Conservation (phyloP, 1,140 invertebrate genomes). For the Rhopalosiphum maidis region DNA sequence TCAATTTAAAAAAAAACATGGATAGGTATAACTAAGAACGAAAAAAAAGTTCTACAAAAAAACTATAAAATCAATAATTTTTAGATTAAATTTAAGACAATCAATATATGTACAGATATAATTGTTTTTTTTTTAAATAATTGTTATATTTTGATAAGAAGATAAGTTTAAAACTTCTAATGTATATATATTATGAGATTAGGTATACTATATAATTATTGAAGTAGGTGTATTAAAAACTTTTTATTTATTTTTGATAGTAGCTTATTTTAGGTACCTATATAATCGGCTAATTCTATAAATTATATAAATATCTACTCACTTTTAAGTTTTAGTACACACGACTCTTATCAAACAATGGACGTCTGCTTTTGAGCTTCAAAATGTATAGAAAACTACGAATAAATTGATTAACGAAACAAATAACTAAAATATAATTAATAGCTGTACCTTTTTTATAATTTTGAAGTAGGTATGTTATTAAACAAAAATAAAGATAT, state of each 20-base stretch:
- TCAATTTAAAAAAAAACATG: too few species aligned
- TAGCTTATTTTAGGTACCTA: background rate
- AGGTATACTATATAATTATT: too few species aligned
- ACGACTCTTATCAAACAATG: background rate
- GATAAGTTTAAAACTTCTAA: background rate
- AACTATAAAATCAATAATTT: background rate
- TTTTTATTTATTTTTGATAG: background rate
- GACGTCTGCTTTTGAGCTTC: background rate
- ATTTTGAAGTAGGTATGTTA: background rate
- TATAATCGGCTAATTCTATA: background rate
- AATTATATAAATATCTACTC: background rate
- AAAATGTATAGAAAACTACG: background rate
- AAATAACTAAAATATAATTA: background rate
- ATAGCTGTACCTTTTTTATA: background rate
- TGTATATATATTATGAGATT: background rate
- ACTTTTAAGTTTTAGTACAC: background rate
- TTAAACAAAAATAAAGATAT: background rate
- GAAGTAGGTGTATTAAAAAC: too few species aligned
- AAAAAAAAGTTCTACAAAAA: background rate
- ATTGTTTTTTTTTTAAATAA: background rate
- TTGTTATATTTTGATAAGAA: background rate
- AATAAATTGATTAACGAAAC: background rate
- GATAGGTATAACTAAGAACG: background rate
- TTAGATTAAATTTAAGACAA: background rate
- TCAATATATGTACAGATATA: background rate